Conservation (phyloP, 37 sponge, comb jelly and placozoan genomes). For the Spongilla lacustris region DNA sequence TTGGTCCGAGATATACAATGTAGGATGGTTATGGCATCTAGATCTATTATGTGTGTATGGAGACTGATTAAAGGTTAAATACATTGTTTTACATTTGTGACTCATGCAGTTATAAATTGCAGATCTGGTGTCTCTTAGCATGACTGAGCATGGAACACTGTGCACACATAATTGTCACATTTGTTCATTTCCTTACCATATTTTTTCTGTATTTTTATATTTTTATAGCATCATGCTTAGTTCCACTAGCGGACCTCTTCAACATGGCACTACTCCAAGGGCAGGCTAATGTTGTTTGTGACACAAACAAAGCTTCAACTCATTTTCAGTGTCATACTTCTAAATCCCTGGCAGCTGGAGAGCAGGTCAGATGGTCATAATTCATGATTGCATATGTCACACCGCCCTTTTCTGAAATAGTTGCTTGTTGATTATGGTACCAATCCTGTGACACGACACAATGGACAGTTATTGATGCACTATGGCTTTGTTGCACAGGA, state of each 20-base stretch:
- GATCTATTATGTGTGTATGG: too few species aligned
- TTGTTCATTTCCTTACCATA: too few species aligned
- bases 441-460: constrained; percentile 14
- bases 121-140: background rate
- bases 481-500: constrained; percentile 29
- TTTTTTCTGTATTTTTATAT: background rate
- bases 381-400: background rate
- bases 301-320: constrained; percentile 38
- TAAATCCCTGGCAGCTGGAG: background rate
- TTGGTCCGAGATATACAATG: too few species aligned
- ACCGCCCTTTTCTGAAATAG: background rate
- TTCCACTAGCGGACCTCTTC: constrained; percentile 41
- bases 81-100: too few species aligned
- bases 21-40: too few species aligned
- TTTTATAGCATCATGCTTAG: constrained; percentile 20
- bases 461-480: constrained; percentile 40
- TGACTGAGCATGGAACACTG: background rate
- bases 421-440: constrained; percentile 26
- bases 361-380: constrained; percentile 10
- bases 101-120: too few species aligned
- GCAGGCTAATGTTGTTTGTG: constrained; percentile 9
- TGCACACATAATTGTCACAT: too few species aligned
- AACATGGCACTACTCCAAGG: constrained; percentile 33
- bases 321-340: constrained; percentile 43
- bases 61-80: too few species aligned